Conservation (phyloP, 2,888 invertebrate genomes). For the Chrysopilus asiliformis region DNA sequence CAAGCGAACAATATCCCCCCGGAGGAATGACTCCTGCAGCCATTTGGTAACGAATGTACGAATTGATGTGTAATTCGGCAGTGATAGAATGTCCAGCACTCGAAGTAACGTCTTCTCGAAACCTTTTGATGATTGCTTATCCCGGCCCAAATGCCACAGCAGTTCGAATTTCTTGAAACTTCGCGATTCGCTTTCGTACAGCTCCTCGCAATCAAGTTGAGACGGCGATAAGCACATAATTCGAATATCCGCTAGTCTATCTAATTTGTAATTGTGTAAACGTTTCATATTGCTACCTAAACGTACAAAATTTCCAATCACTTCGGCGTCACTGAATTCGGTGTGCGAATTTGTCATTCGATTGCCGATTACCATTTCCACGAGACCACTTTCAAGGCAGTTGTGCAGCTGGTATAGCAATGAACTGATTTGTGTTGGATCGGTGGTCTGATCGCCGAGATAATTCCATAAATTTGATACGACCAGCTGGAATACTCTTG, state of each 20-base stretch:
- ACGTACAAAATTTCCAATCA: slow-evolving; percentile 7
- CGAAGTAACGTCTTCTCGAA: slow-evolving; percentile 53
- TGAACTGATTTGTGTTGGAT: slow-evolving; percentile 39
- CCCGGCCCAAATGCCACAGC: slow-evolving; percentile 66
- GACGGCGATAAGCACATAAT: slow-evolving; percentile 28
- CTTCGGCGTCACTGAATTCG: slow-evolving; percentile 17
- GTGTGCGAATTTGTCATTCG: slow-evolving; percentile 28
- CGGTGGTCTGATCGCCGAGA: slow-evolving; percentile 36
- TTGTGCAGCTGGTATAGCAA: slow-evolving; percentile 68
- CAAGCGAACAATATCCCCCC: slow-evolving; percentile 64
- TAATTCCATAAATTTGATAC: slow-evolving; percentile 60
- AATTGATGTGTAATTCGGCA: slow-evolving; percentile 32
- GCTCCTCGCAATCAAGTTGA: slow-evolving; percentile 18
- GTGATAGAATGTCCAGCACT: slow-evolving; percentile 37
- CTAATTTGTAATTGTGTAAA: slow-evolving; percentile 26
- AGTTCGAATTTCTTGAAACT: slow-evolving; percentile 35
- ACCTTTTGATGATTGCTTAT: slow-evolving; percentile 35
- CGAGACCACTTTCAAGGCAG: slow-evolving; percentile 44
- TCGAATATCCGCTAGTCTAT: slow-evolving; percentile 29
- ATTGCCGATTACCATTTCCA: slow-evolving; percentile 55
- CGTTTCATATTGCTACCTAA: neutral
- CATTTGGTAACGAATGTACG: slow-evolving; percentile 55
- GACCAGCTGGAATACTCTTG: slow-evolving; percentile 51
- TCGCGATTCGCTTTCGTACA: slow-evolving; percentile 31
- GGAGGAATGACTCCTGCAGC: slow-evolving; percentile 56